Evolutionary conservation across 2,113 vertebrate species (phyloP), one percentile per base, ranked within the genome.

Genomic region (Indicator maculatus): DNA sequence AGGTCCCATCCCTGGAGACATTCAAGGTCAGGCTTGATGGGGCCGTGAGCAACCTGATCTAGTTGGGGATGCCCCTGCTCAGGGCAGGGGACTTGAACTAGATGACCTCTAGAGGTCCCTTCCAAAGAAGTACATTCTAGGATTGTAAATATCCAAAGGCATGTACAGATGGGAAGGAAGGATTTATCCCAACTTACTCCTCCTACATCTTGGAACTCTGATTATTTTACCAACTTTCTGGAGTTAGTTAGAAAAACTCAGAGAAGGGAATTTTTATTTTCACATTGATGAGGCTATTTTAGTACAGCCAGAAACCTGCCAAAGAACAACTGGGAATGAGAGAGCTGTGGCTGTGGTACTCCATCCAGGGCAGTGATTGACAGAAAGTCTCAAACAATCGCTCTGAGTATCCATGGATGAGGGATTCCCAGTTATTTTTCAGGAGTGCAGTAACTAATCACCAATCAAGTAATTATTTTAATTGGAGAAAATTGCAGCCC

Each of bases 401-500:
- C 76, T 74, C 55, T 70, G 88, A 76, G 66, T 63, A 87, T 41
- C 91, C 75, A 56, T 4, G 63, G 86, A 7, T 89, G 89, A 94
- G 60, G 39, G 84, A 79, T 76, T 93, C 84, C 84, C 33, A 66
- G 59, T 44, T 85, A 87, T 84, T 94, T 88, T 92, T 89, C 83
- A 70, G 71, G 82, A 90, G 63, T 8, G 55, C 21, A 23, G 71
- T 73, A 93, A 92, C 3, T 92, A 81, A 89, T 89, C 55, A 85
- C 81, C 59, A 79, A n/a, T 92, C 71, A 84, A 70, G 89, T 63
- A 79, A 93, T 96, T 95, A 92, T 55, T 95, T 91, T 93, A 96
- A 96, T 85, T 92, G 78, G 52, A 76, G 91, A 73, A 83, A 93
- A 86, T 79, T 27, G 76, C 41, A 64, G 26, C 55, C 33, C 56